Percentiles rank a stretch among this genome's conserved stretches.
phyloP scores from a whole-genome alignment of 2,797 vertebrate species.

The Silurus lanzhouensis region DNA sequence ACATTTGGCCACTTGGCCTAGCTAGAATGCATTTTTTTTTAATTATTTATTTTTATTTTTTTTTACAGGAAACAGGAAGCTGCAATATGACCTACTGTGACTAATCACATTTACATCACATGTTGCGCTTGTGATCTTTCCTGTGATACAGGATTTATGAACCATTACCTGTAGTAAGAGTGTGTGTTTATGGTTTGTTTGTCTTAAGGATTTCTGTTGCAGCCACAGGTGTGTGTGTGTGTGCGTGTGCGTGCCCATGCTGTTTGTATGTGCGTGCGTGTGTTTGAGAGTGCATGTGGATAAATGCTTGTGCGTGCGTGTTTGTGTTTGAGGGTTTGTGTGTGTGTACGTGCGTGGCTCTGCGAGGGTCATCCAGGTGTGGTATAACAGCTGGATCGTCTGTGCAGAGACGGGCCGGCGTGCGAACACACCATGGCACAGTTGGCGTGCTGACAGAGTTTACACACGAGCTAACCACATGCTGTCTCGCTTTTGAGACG shows the following conservation, averaged over 20 bases:
- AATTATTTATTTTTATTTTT: accelerated
- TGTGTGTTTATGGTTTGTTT: background rate
- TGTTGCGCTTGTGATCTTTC: slow-evolving; percentile 2
- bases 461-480: slow-evolving; percentile 27
- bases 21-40: background rate
- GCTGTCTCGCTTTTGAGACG: slow-evolving; percentile 30
- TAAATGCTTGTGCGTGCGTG: background rate
- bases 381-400: slow-evolving; percentile 33
- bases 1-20: background rate
- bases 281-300: too few species aligned
- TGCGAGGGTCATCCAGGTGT: slow-evolving; percentile 20
- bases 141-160: background rate
- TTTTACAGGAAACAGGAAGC: background rate
- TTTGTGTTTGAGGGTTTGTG: background rate
- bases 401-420: background rate
- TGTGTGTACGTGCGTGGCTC: background rate
- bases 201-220: background rate
- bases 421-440: slow-evolving; percentile 17
- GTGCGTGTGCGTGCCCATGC: background rate
- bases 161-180: background rate
- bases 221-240: background rate
- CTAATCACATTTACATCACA: background rate
- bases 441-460: slow-evolving; percentile 8
- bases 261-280: background rate
- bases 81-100: background rate